These are phyloP conservation scores for Halichoeres trimaculatus DNA, from an alignment of 2,113 vertebrate genomes.

Conservation along the genomic window DNA sequence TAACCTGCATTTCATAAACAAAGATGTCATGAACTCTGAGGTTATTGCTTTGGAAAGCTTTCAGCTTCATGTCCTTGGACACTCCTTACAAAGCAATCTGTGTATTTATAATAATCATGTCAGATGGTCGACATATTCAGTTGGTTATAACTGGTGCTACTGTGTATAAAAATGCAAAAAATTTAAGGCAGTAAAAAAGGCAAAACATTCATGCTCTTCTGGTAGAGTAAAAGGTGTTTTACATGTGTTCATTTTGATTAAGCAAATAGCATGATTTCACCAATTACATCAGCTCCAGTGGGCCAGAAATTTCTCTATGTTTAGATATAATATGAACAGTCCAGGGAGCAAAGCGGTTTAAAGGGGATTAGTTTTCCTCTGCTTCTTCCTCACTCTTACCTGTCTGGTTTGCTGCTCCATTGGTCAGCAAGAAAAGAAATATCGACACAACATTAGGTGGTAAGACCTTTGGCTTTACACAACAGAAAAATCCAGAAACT, in stretches of 20 bases:
- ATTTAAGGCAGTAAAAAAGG: neutral
- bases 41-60: neutral
- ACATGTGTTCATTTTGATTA: neutral
- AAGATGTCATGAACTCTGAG: neutral
- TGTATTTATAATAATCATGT: too few species aligned
- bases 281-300: slow-evolving; percentile 10
- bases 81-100: neutral
- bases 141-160: neutral
- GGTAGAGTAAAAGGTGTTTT: neutral
- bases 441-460: slow-evolving; percentile 86
- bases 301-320: slow-evolving; percentile 7
- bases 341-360: neutral
- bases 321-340: neutral
- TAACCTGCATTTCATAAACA: neutral
- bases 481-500: slow-evolving; percentile 44
- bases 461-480: slow-evolving; percentile 62
- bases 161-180: too few species aligned
- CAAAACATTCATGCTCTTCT: neutral
- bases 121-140: neutral
- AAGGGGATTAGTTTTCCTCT: slow-evolving; percentile 18
- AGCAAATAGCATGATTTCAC: slow-evolving; percentile 4
- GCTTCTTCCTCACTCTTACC: slow-evolving; percentile 86
- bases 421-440: slow-evolving; percentile 88
- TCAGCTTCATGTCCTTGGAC: neutral
- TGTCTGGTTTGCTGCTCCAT: slow-evolving; percentile 99